Evolutionary conservation across 2,888 invertebrate species (phyloP), one percentile per base, ranked within the genome.

Genomic region (Rhamphomyia laevipes): DNA sequence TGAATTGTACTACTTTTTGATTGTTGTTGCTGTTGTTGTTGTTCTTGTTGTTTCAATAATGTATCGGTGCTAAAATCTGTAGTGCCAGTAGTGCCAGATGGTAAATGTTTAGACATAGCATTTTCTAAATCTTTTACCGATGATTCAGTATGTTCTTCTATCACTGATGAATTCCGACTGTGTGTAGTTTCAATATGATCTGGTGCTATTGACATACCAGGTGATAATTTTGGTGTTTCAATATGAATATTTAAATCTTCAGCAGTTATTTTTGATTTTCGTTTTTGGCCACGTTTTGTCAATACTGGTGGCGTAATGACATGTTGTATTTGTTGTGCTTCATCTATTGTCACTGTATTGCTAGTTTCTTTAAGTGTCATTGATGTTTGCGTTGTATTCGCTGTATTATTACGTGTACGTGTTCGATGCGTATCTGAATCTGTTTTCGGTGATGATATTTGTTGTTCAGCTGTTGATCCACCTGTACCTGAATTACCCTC

Each of bases 81-180:
- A 59, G 84, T 79, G 61, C 84, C 81, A n/a, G 72, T 69, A 17
- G 51, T 56, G n/a, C 54, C 52, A 10, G 77, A 76, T 4, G 88
- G 88, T 50, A 95, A 73, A 73, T 94, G 94, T 64, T 93, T 93
- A 17, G 94, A 93, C 94, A 95, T 95, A 43, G 91, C 94, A 63
- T 93, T 91, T 68, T 95, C 94, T 58, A 95, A 74, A 61, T 94
- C 93, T 69, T 92, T 90, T 0, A 69, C 68, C 10, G 68, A 67
- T 1, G 64, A 63, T 60, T 71, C 61, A 48, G 66, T 50, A 63
- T 67, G 63, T 38, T 70, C 69, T 27, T 70, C 69, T 35, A 66
- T 68, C 46, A 62, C 61, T 12, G 63, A 63, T 18, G 66, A 74
- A 61, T 58, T 69, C 52, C 58, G 71, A 58, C 61, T 63, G 16